Percentiles rank a stretch among this genome's conserved stretches.
These are phyloP conservation scores for Apis florea DNA, from an alignment of 1,140 invertebrate species.

Conservation along the genomic window DNA sequence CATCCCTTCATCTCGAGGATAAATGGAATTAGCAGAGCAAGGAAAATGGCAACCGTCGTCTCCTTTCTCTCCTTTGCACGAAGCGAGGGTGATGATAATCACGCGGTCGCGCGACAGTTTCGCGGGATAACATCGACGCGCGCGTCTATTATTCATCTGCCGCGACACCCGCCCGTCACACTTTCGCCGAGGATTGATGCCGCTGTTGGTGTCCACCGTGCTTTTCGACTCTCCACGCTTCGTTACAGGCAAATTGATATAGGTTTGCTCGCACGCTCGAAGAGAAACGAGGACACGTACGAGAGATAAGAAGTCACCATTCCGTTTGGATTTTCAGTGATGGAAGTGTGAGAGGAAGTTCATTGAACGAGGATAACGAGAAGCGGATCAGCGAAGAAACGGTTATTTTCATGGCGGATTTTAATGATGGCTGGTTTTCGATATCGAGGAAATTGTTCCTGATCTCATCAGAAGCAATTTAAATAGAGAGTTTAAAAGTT, in stretches of 20 bases:
- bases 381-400: background rate
- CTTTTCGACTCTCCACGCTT: conserved; percentile 18
- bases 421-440: no score
- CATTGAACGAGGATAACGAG: background rate
- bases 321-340: background rate
- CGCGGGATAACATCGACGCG: conserved; percentile 27
- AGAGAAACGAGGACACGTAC: background rate
- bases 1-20: no score
- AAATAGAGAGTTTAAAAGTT: background rate
- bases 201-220: conserved; percentile 3
- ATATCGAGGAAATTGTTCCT: no score
- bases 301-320: background rate
- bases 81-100: background rate
- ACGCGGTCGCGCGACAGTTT: background rate
- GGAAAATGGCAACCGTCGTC: conserved; percentile 4
- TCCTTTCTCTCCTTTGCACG: background rate
- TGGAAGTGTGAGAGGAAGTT: background rate
- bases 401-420: background rate
- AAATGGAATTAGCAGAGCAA: background rate
- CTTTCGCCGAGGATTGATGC: conserved; percentile 43
- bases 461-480: background rate
- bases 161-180: background rate
- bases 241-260: conserved; percentile 23
- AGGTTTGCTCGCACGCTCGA: background rate
- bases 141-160: conserved; percentile 48